phyloP scores from a whole-genome alignment of 2,888 invertebrate species.

The Tineola bisselliella region DNA sequence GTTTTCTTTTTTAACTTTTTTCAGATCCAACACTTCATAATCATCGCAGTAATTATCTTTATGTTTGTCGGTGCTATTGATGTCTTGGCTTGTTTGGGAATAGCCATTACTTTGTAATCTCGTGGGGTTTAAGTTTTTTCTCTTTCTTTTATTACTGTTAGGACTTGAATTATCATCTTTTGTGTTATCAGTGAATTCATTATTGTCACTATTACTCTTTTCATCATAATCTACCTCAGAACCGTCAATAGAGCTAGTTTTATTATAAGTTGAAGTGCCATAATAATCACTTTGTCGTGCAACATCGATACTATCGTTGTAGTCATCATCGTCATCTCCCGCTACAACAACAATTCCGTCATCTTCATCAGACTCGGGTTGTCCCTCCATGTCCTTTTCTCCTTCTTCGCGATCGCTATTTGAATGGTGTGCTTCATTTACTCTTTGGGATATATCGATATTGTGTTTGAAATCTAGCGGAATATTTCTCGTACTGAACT shows the following conservation, averaged over 20 bases:
- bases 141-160: conserved; percentile 80
- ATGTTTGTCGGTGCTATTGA: conserved; percentile 21
- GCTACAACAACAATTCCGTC: conserved; percentile 83
- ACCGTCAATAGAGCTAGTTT: conserved; percentile 50
- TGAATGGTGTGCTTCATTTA: conserved; percentile 44
- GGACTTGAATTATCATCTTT: conserved; percentile 64
- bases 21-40: conserved; percentile 40
- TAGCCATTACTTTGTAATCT: conserved; percentile 70
- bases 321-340: conserved; percentile 80
- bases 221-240: conserved; percentile 58
- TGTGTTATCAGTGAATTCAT: conserved; percentile 36
- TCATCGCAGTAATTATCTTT: conserved; percentile 28
- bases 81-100: conserved; percentile 26
- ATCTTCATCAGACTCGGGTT: conserved; percentile 75
- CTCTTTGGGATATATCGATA: conserved; percentile 39
- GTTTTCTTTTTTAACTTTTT: conserved; percentile 46
- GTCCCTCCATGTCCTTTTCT: conserved; percentile 70
- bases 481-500: conserved; percentile 56
- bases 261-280: conserved; percentile 37
- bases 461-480: conserved; percentile 62
- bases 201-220: conserved; percentile 51
- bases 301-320: conserved; percentile 64
- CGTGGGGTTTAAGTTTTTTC: conserved; percentile 89
- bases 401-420: conserved; percentile 37
- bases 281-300: conserved; percentile 40